Conservation (phyloP, 2,797 vertebrate species). For the Halcyon badia region DNA sequence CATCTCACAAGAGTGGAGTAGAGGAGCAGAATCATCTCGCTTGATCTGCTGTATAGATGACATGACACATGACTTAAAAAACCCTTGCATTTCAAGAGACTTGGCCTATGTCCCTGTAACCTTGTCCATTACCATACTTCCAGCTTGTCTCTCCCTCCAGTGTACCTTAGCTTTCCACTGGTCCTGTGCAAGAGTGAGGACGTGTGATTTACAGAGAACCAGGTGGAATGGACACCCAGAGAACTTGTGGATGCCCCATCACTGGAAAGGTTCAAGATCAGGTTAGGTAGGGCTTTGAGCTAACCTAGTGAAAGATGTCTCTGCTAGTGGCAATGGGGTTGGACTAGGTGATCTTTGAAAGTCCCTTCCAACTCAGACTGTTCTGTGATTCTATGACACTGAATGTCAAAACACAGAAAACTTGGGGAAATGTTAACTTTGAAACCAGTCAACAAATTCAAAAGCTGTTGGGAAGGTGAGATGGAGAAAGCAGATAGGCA, state of each 20-base stretch:
- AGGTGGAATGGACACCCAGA: not conserved
- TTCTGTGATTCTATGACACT: not conserved
- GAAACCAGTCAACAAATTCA: not conserved
- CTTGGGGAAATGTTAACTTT: not conserved
- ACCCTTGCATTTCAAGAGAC: not conserved
- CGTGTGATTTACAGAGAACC: not conserved
- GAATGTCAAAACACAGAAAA: not conserved
- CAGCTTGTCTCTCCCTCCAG: not conserved
- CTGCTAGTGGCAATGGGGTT: accelerated
- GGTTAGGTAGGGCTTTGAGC: not conserved
- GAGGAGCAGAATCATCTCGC: too few relatives aligned
- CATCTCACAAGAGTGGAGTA: too few relatives aligned
- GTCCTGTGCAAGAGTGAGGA: not conserved
- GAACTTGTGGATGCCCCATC: not conserved
- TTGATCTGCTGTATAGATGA: too few relatives aligned
- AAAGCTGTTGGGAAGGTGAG: not conserved
- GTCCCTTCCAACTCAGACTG: not conserved
- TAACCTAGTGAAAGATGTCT: not conserved
- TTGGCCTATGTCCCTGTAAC: not conserved
- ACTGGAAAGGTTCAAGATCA: not conserved
- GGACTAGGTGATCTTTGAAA: not conserved
- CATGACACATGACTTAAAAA: not conserved
- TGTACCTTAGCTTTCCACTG: not conserved
- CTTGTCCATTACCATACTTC: not conserved
- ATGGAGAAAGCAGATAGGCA: not conserved